phyloP scores from a whole-genome alignment of 2,888 invertebrate species.

The Chelonus formosanus region DNA sequence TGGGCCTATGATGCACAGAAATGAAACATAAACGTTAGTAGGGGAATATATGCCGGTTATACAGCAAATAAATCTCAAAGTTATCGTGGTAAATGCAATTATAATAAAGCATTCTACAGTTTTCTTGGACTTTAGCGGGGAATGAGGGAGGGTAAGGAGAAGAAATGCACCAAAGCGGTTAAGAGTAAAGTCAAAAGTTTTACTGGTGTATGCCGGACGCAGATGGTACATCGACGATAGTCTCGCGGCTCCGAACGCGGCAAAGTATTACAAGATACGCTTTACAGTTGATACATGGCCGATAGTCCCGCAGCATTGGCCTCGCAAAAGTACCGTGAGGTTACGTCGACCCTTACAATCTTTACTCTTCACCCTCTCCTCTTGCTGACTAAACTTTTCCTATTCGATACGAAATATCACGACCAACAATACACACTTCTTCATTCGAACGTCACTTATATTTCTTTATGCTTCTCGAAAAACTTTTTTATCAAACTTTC shows the following conservation, averaged over 20 bases:
- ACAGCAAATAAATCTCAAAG: slow-evolving; percentile 29
- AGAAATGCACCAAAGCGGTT: slow-evolving; percentile 17
- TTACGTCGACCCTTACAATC: slow-evolving; percentile 20
- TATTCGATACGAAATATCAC: slow-evolving; percentile 8
- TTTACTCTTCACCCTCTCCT: slow-evolving; percentile 15
- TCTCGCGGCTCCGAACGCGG: slow-evolving; percentile 32
- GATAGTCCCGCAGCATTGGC: slow-evolving; percentile 36
- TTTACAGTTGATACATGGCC: slow-evolving; percentile 42
- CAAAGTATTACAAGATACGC: slow-evolving; percentile 42
- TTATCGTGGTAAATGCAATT: slow-evolving; percentile 29
- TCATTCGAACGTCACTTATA: slow-evolving; percentile 10
- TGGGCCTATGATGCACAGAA: slow-evolving; percentile 27
- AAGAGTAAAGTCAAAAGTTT: slow-evolving; percentile 32
- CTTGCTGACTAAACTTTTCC: slow-evolving; percentile 19
- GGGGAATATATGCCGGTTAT: slow-evolving; percentile 24
- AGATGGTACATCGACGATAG: slow-evolving; percentile 42
- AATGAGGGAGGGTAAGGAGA: slow-evolving; percentile 12
- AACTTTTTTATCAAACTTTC: neutral
- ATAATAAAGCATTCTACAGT: slow-evolving; percentile 30
- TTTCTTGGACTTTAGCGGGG: slow-evolving; percentile 23
- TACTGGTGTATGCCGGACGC: slow-evolving; percentile 41
- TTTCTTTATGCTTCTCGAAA: neutral
- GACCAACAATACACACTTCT: too few relatives aligned
- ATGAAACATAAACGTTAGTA: slow-evolving; percentile 28
- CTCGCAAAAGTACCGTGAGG: slow-evolving; percentile 27